Conservation (phyloP, 2,888 invertebrate species). For the Caenorhabditis doughertyi region DNA sequence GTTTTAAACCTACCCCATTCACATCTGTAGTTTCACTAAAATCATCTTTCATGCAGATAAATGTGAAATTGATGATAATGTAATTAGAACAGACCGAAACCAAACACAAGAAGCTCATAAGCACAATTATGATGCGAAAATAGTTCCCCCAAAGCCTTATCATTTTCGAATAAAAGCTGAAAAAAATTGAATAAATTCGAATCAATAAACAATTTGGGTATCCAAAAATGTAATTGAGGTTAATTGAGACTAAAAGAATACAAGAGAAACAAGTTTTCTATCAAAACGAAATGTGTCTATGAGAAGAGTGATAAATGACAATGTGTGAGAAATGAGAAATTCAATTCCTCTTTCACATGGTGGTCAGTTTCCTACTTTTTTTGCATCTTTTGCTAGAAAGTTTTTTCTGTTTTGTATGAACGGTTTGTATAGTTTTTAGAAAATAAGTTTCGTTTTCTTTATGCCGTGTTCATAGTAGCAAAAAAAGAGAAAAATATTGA, state of each 20-base stretch:
- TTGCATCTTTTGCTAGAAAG: not conserved
- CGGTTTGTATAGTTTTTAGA: not conserved
- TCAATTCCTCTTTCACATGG: not conserved
- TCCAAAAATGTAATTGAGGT: not conserved
- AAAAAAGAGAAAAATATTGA: no score
- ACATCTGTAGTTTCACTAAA: conserved; percentile 20
- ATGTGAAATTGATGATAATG: conserved; percentile 76
- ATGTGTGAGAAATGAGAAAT: conserved; percentile 20
- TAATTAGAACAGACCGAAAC: conserved; percentile 74
- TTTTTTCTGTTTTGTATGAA: no score
- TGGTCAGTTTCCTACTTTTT: not conserved
- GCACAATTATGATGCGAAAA: conserved; percentile 66
- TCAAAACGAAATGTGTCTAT: not conserved
- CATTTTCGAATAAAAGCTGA: not conserved
- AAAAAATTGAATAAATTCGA: not conserved
- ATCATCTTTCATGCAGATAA: conserved; percentile 75
- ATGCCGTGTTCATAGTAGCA: no score
- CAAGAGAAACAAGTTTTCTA: conserved; percentile 16
- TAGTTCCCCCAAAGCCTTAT: conserved; percentile 54
- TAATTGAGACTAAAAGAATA: not conserved
- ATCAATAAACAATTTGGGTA: not conserved
- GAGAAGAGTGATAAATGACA: conserved; percentile 18
- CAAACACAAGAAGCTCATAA: conserved; percentile 68
- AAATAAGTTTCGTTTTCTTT: not conserved
- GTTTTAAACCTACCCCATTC: conserved; percentile 58